phyloP scores from a whole-genome alignment of 2,888 invertebrate genomes.

The Branchellion lobata region DNA sequence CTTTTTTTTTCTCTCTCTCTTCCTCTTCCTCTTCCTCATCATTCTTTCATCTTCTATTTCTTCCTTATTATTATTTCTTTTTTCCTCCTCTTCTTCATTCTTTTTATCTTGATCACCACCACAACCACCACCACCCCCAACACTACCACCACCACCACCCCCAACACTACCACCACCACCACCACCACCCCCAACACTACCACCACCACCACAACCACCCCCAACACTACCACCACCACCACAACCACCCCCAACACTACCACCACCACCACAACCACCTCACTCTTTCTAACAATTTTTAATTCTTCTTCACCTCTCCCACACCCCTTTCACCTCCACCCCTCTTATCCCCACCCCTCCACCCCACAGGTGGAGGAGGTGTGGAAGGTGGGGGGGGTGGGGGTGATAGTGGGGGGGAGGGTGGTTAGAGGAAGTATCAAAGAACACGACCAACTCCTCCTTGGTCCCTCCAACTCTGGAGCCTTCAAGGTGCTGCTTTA shows the following conservation, averaged over 20 bases:
- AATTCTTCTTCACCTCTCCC: not conserved
- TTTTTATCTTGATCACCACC: no score
- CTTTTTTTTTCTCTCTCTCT: not conserved
- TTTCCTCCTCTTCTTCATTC: not conserved
- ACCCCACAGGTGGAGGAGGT: conserved; percentile 83
- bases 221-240: not conserved
- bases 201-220: not conserved
- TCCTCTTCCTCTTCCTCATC: not conserved
- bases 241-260: not conserved
- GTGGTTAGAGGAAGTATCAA: conserved; percentile 72
- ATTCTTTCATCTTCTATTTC: not conserved
- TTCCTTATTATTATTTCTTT: not conserved
- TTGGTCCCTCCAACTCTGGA: conserved; percentile 65
- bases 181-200: not conserved
- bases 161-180: no score
- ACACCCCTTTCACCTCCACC: not conserved
- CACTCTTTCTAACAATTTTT: no score
- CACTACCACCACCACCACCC: no score
- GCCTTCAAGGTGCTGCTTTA: conserved; percentile 64
- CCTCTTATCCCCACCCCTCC: not conserved
- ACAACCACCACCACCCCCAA: no score
- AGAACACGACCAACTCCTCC: conserved; percentile 70
- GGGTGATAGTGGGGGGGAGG: conserved; percentile 59
- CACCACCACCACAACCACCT: not conserved
- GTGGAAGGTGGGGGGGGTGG: conserved; percentile 62